A percentile compares a stretch with the other conserved stretches of the same genome.
Conservation (phyloP, 2,888 invertebrate genomes). For the Nudaria mundana region DNA sequence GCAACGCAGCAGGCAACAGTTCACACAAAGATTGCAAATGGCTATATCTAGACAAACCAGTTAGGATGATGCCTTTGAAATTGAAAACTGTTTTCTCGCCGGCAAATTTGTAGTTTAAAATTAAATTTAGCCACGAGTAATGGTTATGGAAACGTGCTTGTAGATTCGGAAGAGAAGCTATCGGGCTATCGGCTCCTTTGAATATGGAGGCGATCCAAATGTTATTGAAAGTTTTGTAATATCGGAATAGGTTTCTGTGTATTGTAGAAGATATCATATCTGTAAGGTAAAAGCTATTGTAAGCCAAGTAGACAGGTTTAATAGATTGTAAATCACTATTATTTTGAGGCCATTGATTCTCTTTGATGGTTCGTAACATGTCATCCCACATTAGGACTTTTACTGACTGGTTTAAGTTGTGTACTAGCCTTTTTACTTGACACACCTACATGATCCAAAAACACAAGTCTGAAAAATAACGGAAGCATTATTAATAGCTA, state of each 20-base stretch:
- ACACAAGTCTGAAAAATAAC: conserved; percentile 80
- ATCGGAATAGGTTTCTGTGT: conserved; percentile 46
- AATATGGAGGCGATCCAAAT: conserved; percentile 93
- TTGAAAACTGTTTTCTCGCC: conserved; percentile 37
- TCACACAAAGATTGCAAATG: conserved; percentile 85
- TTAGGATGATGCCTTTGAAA: conserved; percentile 85
- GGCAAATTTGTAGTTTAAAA: conserved; percentile 71
- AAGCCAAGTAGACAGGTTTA: conserved; percentile 88
- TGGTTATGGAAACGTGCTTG: conserved; percentile 86
- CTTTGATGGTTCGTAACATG: conserved; percentile 83
- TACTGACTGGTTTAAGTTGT: conserved; percentile 68
- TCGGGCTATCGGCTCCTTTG: conserved; percentile 86
- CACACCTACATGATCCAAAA: conserved; percentile 82
- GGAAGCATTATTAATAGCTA: too few relatives aligned
- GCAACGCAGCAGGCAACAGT: conserved; percentile 82
- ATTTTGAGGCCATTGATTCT: conserved; percentile 60
- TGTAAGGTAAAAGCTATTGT: conserved; percentile 56
- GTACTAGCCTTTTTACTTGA: conserved; percentile 75
- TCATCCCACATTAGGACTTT: conserved; percentile 91
- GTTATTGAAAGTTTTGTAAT: conserved; percentile 77
- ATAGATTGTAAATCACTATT: conserved; percentile 72
- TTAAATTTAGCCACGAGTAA: conserved; percentile 84
- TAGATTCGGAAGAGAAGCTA: conserved; percentile 77
- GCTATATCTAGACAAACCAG: conserved; percentile 87
- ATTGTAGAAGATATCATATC: conserved; percentile 36